These are phyloP conservation scores for Odontocerum albicorne DNA, from an alignment of 2,888 invertebrate genomes.

Conservation along the genomic window DNA sequence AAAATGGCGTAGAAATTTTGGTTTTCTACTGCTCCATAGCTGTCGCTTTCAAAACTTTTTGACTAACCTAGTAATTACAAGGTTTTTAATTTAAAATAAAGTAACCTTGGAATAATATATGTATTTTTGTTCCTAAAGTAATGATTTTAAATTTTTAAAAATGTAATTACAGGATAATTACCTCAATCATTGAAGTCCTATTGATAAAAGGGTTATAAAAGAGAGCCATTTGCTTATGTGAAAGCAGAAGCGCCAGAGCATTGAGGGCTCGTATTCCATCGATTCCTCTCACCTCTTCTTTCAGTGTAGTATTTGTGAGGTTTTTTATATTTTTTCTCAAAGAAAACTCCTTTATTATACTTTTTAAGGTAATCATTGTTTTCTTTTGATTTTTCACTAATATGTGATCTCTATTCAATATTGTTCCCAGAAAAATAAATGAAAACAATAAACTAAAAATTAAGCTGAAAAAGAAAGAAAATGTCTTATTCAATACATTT, in stretches of 20 bases:
- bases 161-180: conserved; percentile 40
- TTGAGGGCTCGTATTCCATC: conserved; percentile 59
- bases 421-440: conserved; percentile 48
- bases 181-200: conserved; percentile 57
- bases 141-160: neutral
- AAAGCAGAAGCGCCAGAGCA: conserved; percentile 56
- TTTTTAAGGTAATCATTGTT: too few species aligned
- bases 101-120: neutral
- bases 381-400: neutral
- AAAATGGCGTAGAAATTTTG: too few species aligned
- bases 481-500: too few species aligned
- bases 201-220: conserved; percentile 61
- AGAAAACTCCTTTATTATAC: conserved; percentile 54
- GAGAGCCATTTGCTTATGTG: conserved; percentile 63
- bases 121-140: neutral
- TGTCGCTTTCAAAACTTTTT: too few species aligned
- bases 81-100: neutral
- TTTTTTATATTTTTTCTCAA: conserved; percentile 53
- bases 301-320: conserved; percentile 49
- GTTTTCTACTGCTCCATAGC: too few species aligned
- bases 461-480: too few species aligned
- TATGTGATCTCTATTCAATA: conserved; percentile 4
- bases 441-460: neutral
- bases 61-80: too few species aligned
- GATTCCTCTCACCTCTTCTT: conserved; percentile 52